Evolutionary conservation across 2,113 vertebrate species (phyloP).

Genomic region (Ptychochromis oligacanthus): DNA sequence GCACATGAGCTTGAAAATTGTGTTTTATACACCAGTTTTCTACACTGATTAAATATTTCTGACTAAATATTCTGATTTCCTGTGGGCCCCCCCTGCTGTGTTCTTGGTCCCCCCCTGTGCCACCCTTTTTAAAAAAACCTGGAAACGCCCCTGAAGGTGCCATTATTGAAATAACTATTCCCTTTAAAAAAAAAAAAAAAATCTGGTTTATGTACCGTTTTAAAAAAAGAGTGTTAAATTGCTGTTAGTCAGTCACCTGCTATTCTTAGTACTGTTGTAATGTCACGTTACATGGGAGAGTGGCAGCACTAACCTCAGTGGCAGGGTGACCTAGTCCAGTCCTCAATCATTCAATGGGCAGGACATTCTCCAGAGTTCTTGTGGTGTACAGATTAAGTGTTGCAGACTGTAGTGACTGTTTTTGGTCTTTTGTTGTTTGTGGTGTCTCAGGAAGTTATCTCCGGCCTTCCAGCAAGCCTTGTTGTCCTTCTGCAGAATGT

Average conservation of each 20-base stretch:
- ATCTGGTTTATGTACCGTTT: not conserved
- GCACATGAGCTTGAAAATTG: no score
- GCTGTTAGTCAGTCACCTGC: not conserved
- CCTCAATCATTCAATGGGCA: constrained; percentile 36
- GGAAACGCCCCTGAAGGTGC: no score
- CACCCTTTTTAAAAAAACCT: no score
- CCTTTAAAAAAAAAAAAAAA: not conserved
- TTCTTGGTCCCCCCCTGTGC: no score
- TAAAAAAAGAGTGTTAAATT: not conserved
- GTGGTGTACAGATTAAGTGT: constrained; percentile 3
- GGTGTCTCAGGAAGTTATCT: constrained; percentile 87
- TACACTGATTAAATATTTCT: no score
- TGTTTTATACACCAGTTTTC: no score
- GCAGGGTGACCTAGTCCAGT: not conserved
- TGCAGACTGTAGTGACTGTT: constrained; percentile 17
- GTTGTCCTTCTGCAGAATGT: constrained; percentile 98
- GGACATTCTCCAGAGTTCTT: constrained; percentile 2
- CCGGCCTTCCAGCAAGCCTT: constrained; percentile 97
- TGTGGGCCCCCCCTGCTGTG: no score
- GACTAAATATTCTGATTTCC: no score
- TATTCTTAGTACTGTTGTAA: not conserved
- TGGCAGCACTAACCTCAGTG: constrained; percentile 10
- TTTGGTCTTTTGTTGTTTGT: constrained; percentile 46
- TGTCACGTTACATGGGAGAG: constrained; percentile 16
- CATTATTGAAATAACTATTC: not conserved